phyloP scores from a whole-genome alignment of 2,888 invertebrate species.

The Gordius sp. region DNA sequence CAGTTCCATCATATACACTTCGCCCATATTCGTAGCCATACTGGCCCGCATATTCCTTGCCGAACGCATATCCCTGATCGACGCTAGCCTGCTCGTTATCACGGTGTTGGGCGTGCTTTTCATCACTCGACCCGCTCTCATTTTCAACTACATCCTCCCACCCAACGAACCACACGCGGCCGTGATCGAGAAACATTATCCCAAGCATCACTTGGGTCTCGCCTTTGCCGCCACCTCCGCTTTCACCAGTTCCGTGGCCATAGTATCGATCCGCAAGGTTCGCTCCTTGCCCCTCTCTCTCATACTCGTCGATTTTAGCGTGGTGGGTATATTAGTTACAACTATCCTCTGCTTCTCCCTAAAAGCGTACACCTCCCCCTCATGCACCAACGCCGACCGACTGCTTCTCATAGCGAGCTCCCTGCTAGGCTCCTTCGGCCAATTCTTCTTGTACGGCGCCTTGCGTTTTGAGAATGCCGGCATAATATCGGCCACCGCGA shows the following conservation, averaged over 20 bases:
- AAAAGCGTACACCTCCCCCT: not conserved
- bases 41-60: not conserved
- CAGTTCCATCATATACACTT: constrained; percentile 12
- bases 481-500: constrained; percentile 6
- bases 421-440: constrained; percentile 9
- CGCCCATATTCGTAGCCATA: constrained; percentile 6
- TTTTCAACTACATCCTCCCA: constrained; percentile 5
- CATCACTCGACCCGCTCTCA: constrained; percentile 1
- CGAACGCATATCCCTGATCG: not conserved
- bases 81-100: not conserved
- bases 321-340: not conserved
- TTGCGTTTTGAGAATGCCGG: constrained; percentile 5
- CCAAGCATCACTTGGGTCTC: not conserved
- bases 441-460: constrained; percentile 7
- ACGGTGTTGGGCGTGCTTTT: constrained; percentile 7
- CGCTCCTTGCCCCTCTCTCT: constrained; percentile 5
- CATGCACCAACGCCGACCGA: not conserved
- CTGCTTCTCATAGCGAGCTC: not conserved
- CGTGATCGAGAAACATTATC: not conserved
- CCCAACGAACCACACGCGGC: not conserved
- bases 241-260: constrained; percentile 6
- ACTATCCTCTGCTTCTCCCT: not conserved
- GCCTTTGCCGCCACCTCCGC: not conserved
- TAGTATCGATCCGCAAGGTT: constrained; percentile 6
- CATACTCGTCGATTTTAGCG: not conserved